A percentile compares a stretch with the other conserved stretches of the same genome.
These are phyloP conservation scores for Oreochromis tanganicae DNA, from an alignment of 2,113 vertebrate genomes.

Conservation along the genomic window DNA sequence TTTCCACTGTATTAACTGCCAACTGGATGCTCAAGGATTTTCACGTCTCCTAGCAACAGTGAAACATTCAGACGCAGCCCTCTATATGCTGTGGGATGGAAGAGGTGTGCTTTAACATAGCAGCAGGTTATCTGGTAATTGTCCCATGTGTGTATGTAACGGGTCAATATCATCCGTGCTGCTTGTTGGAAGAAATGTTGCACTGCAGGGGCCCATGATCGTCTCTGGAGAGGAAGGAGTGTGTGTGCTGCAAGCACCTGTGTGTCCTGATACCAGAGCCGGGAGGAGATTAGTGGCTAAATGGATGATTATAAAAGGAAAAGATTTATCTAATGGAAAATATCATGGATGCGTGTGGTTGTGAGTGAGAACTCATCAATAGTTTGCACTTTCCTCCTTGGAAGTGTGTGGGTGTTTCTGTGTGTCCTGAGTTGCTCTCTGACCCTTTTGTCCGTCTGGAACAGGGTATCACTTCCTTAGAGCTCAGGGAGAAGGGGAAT, in stretches of 20 bases:
- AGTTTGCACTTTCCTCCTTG: neutral
- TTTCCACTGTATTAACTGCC: conserved; percentile 28
- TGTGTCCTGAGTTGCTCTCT: neutral
- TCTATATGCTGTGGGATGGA: conserved; percentile 36
- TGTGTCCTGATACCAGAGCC: neutral
- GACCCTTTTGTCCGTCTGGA: conserved; percentile 6
- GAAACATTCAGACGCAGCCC: conserved; percentile 47
- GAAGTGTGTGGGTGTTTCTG: neutral
- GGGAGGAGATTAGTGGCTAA: neutral
- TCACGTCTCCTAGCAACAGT: conserved; percentile 65
- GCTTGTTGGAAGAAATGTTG: neutral
- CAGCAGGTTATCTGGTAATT: conserved; percentile 47
- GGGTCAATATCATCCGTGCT: neutral
- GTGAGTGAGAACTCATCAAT: neutral
- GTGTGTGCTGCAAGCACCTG: neutral
- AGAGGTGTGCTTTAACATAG: conserved; percentile 21
- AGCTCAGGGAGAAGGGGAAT: conserved; percentile 40
- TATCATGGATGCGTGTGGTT: neutral
- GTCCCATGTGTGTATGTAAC: neutral
- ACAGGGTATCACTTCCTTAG: conserved; percentile 12
- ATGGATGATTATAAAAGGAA: neutral
- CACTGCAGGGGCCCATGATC: neutral
- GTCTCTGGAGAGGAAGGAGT: neutral
- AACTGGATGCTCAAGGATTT: conserved; percentile 58
- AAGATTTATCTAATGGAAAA: neutral